Evolutionary conservation across 2,888 invertebrate species (phyloP).

Genomic region (Dryomyza anilis): DNA sequence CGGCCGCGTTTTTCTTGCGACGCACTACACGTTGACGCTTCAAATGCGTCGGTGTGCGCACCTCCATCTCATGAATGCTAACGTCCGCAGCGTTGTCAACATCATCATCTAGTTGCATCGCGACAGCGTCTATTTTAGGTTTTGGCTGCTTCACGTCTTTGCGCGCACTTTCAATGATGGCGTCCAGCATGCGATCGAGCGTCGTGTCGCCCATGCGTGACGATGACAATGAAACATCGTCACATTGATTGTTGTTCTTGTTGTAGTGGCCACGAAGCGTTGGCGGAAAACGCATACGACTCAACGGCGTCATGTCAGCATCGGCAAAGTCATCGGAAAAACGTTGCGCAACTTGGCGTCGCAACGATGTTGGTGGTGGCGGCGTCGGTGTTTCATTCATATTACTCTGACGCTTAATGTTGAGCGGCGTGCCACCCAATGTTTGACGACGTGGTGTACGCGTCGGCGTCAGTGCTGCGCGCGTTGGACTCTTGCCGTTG

Average conservation of each 20-base stretch:
- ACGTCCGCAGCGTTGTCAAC: constrained; percentile 44
- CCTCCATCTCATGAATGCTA: constrained; percentile 60
- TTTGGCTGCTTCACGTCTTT: constrained; percentile 41
- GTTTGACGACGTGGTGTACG: constrained; percentile 33
- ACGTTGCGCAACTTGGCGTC: constrained; percentile 19
- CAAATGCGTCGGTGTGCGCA: constrained; percentile 58
- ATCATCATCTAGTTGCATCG: background rate
- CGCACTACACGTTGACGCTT: constrained; percentile 58
- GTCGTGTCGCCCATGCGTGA: constrained; percentile 60
- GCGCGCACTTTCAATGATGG: constrained; percentile 58
- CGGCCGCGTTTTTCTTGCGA: constrained; percentile 49
- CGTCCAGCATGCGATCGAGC: constrained; percentile 60
- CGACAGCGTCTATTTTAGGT: background rate
- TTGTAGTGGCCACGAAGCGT: background rate
- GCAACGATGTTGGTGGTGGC: constrained; percentile 37
- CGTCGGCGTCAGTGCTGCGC: constrained; percentile 32
- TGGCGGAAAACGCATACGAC: constrained; percentile 36
- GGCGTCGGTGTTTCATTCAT: constrained; percentile 35
- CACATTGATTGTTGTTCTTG: background rate
- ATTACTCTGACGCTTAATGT: constrained; percentile 29
- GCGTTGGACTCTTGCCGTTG: constrained; percentile 54
- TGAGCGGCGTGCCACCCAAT: constrained; percentile 26
- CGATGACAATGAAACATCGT: constrained; percentile 47
- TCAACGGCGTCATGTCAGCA: constrained; percentile 38
- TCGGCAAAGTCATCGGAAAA: constrained; percentile 40